phyloP scores from a whole-genome alignment of 2,888 invertebrate genomes.

The Sphaerophoria taeniata region DNA sequence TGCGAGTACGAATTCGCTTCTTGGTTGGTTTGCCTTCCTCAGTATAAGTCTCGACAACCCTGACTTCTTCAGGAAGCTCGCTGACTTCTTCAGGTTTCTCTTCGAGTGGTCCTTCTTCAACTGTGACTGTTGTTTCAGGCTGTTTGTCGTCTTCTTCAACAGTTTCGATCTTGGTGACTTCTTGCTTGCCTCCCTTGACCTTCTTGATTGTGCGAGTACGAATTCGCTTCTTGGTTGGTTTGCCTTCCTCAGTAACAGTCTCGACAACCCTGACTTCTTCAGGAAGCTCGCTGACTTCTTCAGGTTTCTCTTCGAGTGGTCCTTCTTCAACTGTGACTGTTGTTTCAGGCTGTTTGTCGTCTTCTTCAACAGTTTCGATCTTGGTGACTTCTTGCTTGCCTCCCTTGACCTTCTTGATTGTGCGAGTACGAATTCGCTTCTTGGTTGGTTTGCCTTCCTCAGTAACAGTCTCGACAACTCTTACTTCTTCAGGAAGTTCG shows the following conservation, averaged over 20 bases:
- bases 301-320: conserved; percentile 19
- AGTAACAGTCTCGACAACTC: not conserved
- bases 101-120: conserved; percentile 45
- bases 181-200: conserved; percentile 52
- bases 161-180: conserved; percentile 57
- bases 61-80: conserved; percentile 48
- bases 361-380: conserved; percentile 24
- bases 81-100: conserved; percentile 39
- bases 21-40: conserved; percentile 50
- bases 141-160: conserved; percentile 54
- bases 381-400: conserved; percentile 31
- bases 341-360: conserved; percentile 24
- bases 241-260: conserved; percentile 39
- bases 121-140: conserved; percentile 50
- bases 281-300: conserved; percentile 10
- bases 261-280: conserved; percentile 39
- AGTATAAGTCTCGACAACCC: conserved; percentile 28
- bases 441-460: conserved; percentile 29
- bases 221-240: conserved; percentile 48
- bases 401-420: conserved; percentile 26
- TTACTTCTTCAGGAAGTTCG: conserved; percentile 18
- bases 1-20: conserved; percentile 44
- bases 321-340: conserved; percentile 15
- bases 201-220: conserved; percentile 51
- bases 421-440: conserved; percentile 24